Evolutionary conservation across 2,888 invertebrate species (phyloP), one percentile per base, ranked within the genome.

Genomic region (Odontomyia ornata): DNA sequence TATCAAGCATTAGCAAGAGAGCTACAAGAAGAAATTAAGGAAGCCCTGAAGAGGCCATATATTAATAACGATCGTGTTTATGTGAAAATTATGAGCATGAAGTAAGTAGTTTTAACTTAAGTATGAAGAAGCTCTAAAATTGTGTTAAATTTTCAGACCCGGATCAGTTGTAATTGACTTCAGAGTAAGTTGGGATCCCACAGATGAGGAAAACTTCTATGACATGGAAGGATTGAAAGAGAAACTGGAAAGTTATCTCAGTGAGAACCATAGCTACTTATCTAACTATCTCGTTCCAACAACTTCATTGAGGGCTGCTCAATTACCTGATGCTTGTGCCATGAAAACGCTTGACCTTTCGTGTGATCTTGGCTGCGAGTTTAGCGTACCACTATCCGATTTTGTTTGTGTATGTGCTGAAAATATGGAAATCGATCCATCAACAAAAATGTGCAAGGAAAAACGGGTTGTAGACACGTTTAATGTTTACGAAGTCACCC

Each of bases 311-410:
- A 64, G 80, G 4, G 77, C 79, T 47, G 79, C 80, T 9, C 88
- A 84, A 80, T 84, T 91, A 28, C 82, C 89, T 15, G 91, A 94
- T 84, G 84, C 90, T 76, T 95, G 94, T 84, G 89, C 91, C 84
- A 89, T 91, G 76, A 89, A 90, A 79, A 91, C 90, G 78, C 88
- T 91, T 80, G 87, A 79, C 30, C 75, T 80, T 18, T 13, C 62
- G 25, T 95, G 94, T 83, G 89, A 92, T 80, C 88, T 92, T 80
- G 88, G 86, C 13, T 95, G 94, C 83, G 86, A 87, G 75, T 94
- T 92, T 82, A 90, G 93, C 83, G 91, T 91, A 82, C 82, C 83
- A 1, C 85, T 87, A 27, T 88, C 91, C 76, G 89, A 90, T 69
- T 93, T 94, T 83, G 85, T 85, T 36, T 95, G 94, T 83, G 88